phyloP scores from a whole-genome alignment of 2,888 invertebrate species.

The Gryllus longicercus region DNA sequence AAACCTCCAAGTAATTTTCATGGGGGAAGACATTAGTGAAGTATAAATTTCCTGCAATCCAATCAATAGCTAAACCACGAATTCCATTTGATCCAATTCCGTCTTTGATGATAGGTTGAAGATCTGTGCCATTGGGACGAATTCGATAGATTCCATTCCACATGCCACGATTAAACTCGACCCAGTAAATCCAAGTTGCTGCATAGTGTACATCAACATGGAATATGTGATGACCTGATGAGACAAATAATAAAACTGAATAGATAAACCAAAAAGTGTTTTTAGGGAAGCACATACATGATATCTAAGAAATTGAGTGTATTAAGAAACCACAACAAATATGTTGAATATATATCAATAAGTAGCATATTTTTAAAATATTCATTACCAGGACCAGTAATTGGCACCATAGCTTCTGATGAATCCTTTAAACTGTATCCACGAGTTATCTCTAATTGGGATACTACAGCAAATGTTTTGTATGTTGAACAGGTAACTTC shows the following conservation, averaged over 20 bases:
- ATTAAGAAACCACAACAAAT: neutral
- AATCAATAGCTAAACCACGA: slow-evolving; percentile 77
- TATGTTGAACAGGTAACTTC: slow-evolving; percentile 74
- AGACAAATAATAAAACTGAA: neutral
- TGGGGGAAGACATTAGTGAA: slow-evolving; percentile 96
- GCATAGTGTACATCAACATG: slow-evolving; percentile 87
- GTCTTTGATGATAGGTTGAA: slow-evolving; percentile 76
- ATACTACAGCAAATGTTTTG: slow-evolving; percentile 88
- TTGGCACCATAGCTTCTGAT: slow-evolving; percentile 91
- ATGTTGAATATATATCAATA: neutral
- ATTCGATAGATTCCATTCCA: slow-evolving; percentile 92
- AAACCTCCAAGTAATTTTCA: slow-evolving; percentile 93
- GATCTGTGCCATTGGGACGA: slow-evolving; percentile 83
- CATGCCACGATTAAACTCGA: slow-evolving; percentile 82
- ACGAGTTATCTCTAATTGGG: slow-evolving; percentile 80
- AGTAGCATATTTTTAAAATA: neutral
- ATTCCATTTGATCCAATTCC: slow-evolving; percentile 94
- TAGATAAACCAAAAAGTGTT: too few species aligned
- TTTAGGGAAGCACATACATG: neutral
- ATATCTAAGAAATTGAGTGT: neutral
- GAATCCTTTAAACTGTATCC: slow-evolving; percentile 83
- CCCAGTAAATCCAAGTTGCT: slow-evolving; percentile 96
- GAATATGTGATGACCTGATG: slow-evolving; percentile 83
- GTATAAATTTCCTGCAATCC: slow-evolving; percentile 95
- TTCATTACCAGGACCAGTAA: slow-evolving; percentile 63